Percentiles rank a stretch among this genome's conserved stretches.
phyloP scores from a whole-genome alignment of 2,888 invertebrate species.

The Lissonota sp. region DNA sequence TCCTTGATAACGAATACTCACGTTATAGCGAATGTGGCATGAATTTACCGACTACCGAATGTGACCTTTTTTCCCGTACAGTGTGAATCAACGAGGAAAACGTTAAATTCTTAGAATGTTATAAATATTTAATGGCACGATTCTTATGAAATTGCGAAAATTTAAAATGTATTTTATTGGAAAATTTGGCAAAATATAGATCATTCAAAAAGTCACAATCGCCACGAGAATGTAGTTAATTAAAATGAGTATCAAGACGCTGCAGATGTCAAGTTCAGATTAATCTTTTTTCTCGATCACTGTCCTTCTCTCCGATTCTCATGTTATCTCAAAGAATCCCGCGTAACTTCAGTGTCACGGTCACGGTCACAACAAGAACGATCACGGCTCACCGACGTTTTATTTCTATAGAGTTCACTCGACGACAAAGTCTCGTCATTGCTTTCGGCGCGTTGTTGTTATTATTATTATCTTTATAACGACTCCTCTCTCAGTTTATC shows the following conservation, averaged over 20 bases:
- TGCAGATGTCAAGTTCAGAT: slow-evolving; percentile 43
- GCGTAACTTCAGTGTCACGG: slow-evolving; percentile 27
- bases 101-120: too few relatives aligned
- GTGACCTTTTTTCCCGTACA: neutral
- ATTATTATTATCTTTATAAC: neutral
- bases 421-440: slow-evolving; percentile 22
- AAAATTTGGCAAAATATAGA: too few relatives aligned
- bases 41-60: neutral
- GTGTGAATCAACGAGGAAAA: too few relatives aligned
- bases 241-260: slow-evolving; percentile 2
- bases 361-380: slow-evolving; percentile 38
- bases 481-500: neutral
- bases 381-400: slow-evolving; percentile 20
- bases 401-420: neutral
- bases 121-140: too few relatives aligned
- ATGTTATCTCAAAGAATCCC: neutral
- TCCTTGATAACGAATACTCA: neutral
- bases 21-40: too few relatives aligned
- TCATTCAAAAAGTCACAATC: too few relatives aligned
- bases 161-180: too few relatives aligned
- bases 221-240: neutral
- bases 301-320: neutral
- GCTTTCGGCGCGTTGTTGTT: neutral
- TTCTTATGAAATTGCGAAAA: too few relatives aligned
- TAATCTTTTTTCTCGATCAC: slow-evolving; percentile 22